These are phyloP conservation scores for Nemurella pictetii DNA, from an alignment of 2,888 invertebrate genomes.

Conservation along the genomic window DNA sequence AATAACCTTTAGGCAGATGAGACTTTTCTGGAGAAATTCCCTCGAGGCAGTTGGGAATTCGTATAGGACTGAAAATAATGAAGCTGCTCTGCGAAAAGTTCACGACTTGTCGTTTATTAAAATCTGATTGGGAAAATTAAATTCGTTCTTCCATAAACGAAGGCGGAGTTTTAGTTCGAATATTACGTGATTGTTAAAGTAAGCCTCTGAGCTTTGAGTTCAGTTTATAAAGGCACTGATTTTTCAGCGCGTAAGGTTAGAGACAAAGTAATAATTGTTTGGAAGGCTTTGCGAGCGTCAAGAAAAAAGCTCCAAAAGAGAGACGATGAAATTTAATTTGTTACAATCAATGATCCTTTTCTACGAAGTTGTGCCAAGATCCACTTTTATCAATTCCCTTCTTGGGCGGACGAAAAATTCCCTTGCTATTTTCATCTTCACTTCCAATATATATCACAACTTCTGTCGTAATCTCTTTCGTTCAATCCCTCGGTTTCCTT, in stretches of 20 bases:
- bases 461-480: constrained; percentile 18
- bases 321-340: background rate
- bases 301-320: background rate
- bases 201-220: background rate
- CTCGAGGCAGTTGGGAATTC: background rate
- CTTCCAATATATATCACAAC: constrained; percentile 9
- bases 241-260: background rate
- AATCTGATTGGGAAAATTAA: background rate
- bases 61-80: background rate
- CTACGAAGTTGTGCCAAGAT: background rate
- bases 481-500: constrained; percentile 19
- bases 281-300: background rate
- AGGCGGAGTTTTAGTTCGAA: background rate
- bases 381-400: background rate
- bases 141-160: background rate
- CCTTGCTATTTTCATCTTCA: background rate
- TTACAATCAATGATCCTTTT: background rate
- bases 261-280: background rate
- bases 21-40: background rate
- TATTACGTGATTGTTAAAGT: background rate
- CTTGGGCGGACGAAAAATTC: background rate
- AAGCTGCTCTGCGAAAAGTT: background rate
- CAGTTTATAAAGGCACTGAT: background rate
- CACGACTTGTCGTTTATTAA: background rate
- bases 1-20: background rate